These are phyloP conservation scores for Manis pentadactyla DNA, from an alignment of 2,797 vertebrate genomes.

Conservation along the genomic window DNA sequence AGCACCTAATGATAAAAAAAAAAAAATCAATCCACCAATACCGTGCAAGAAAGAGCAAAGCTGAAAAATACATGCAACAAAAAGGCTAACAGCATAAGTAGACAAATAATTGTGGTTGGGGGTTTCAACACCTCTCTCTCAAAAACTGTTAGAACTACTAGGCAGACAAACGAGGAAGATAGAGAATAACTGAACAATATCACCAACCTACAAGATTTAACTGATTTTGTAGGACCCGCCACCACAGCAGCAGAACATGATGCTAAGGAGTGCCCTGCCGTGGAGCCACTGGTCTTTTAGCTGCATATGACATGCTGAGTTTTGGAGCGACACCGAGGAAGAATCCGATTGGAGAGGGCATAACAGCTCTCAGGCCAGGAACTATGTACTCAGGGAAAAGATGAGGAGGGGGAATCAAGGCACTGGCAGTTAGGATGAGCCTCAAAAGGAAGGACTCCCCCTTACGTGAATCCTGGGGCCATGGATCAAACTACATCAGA, in stretches of 20 bases:
- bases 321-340: neutral
- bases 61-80: neutral
- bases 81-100: neutral
- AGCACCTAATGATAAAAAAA: neutral
- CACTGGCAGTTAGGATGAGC: neutral
- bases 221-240: no score
- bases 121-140: neutral
- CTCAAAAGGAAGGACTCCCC: neutral
- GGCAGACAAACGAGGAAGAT: neutral
- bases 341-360: neutral
- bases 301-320: no score
- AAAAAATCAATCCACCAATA: neutral
- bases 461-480: neutral
- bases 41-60: neutral
- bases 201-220: neutral
- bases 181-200: neutral
- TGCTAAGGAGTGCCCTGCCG: rapidly evolving
- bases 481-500: neutral
- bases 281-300: neutral
- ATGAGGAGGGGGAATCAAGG: neutral
- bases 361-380: neutral
- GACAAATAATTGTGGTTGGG: neutral
- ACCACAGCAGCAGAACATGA: neutral
- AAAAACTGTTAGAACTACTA: neutral
- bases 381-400: neutral